phyloP scores from a whole-genome alignment of 1,140 invertebrate species.

The Mycetomoellerius zeteki region DNA sequence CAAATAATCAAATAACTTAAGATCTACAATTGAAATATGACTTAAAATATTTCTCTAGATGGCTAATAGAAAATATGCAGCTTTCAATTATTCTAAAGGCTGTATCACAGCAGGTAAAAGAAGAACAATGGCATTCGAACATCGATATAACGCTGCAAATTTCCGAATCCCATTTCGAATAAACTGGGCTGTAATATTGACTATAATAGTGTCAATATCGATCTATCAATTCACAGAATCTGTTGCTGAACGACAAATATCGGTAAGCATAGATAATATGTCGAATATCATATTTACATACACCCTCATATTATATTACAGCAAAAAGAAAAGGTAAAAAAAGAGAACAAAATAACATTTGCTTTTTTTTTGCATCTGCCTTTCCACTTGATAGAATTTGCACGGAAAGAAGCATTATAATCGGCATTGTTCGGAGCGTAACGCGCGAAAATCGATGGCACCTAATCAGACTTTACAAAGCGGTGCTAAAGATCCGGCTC shows the following conservation, averaged over 20 bases:
- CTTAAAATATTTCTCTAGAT: constrained; percentile 37
- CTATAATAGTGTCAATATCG: background rate
- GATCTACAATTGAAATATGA: constrained; percentile 4
- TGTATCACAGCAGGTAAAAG: background rate
- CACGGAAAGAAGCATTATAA: background rate
- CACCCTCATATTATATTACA: background rate
- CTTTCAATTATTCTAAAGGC: constrained; percentile 8
- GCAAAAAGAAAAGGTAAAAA: background rate
- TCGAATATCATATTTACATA: background rate
- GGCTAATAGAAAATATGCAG: constrained; percentile 3
- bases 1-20: background rate
- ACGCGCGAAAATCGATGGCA: background rate
- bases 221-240: constrained; percentile 21
- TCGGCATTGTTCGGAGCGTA: background rate
- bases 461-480: background rate
- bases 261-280: constrained; percentile 28
- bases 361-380: background rate
- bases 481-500: background rate
- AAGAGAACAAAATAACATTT: background rate
- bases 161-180: constrained; percentile 40
- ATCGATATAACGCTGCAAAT: constrained; percentile 29
- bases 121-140: background rate
- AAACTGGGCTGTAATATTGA: constrained; percentile 21
- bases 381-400: constrained; percentile 2
- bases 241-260: background rate